Conservation (phyloP, 2,888 invertebrate genomes). For the Pristionchus exspectatus region DNA sequence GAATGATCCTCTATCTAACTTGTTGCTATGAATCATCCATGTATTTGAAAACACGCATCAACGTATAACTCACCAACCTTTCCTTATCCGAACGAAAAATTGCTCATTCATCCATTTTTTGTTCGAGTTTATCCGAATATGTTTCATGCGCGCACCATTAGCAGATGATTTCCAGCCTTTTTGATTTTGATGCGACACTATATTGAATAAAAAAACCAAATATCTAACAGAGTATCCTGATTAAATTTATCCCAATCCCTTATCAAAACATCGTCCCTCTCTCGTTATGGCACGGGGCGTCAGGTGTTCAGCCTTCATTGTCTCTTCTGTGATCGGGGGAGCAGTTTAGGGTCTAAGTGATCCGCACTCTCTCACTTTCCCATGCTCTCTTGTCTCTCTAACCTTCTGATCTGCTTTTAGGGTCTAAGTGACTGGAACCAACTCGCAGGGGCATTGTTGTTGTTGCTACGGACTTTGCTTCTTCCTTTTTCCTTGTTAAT, state of each 20-base stretch:
- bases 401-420: neutral
- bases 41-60: too few species aligned
- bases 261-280: neutral
- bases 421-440: slow-evolving; percentile 1
- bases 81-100: too few species aligned
- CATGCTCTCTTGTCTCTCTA: neutral
- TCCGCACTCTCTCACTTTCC: neutral
- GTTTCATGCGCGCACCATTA: too few species aligned
- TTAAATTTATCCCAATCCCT: neutral
- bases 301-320: neutral
- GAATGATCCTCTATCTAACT: too few species aligned
- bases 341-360: neutral
- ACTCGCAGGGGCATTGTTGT: neutral
- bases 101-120: too few species aligned
- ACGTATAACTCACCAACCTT: too few species aligned
- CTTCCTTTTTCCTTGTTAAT: too few species aligned
- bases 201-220: too few species aligned
- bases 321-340: neutral
- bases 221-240: neutral
- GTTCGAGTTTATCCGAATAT: too few species aligned
- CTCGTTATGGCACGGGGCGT: neutral
- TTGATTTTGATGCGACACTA: too few species aligned
- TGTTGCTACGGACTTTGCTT: neutral
- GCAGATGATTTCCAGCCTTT: neutral
- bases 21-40: too few species aligned